Evolutionary conservation across 2,113 vertebrate genomes (phyloP).

Genomic region (Arenaria interpres): DNA sequence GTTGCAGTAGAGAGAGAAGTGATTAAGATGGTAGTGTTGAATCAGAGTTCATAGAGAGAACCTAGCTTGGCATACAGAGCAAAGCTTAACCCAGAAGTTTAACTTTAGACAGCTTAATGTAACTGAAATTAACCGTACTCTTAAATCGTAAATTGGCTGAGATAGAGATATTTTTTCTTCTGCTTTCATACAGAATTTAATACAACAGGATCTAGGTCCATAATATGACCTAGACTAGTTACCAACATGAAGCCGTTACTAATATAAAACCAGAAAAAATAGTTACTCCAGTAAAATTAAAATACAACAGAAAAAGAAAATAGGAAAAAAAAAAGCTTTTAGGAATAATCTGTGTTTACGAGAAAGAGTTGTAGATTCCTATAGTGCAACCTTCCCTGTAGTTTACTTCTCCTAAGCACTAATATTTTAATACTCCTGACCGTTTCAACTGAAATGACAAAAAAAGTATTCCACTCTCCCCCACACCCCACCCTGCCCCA

Average conservation of each 20-base stretch:
- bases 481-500: fast-evolving
- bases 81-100: neutral
- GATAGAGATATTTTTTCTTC: neutral
- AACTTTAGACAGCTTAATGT: neutral
- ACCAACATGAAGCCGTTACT: neutral
- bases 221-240: fast-evolving
- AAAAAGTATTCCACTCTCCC: neutral
- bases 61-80: neutral
- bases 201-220: neutral
- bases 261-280: neutral
- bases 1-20: neutral
- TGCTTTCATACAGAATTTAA: neutral
- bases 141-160: neutral
- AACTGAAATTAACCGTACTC: neutral
- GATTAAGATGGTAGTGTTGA: neutral
- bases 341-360: neutral
- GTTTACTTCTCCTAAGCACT: neutral
- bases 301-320: neutral
- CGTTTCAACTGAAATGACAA: neutral
- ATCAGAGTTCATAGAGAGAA: neutral
- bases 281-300: neutral
- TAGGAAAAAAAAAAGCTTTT: fast-evolving
- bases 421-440: neutral
- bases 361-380: neutral
- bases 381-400: neutral